Base-by-base conservation (phyloP, 2,888 invertebrate genomes). In the Xylota segnis region DNA sequence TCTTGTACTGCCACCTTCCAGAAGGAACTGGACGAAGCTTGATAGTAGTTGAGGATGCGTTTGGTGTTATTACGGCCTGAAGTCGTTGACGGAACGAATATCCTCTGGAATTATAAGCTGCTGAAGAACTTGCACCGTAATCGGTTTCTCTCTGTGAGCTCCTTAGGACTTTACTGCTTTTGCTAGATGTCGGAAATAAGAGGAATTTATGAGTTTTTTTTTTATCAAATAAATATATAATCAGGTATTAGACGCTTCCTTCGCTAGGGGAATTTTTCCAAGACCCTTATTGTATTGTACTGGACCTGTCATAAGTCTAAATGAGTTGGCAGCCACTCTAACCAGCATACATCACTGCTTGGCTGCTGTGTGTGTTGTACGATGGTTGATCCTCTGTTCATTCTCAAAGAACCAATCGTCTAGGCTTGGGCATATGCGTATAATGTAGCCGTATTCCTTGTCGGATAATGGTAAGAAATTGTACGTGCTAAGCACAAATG, bases 1-100 rank as follows among this genome's bases (percentile, higher is more conserved):
- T 97, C 93, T 97, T 97, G 92, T 97, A 97, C 89, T 97, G 96
- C 97, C 97, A 97, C 88, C 97, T 95, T 68, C 97, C 97, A 9
- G 37, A 9, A 10, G 37, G 37, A 0, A 91, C 59, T 0, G 86
- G 75, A 7, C 86, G 86, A 23, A 76, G 59, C 50, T 86, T 86
- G 1, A 72, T 18, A 5, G 34, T 66, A 5, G 40, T 40, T n/a
- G 71, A 29, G 5, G 82, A 12, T 47, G 45, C 0, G 2, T 14
- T 61, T 5, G 77, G 16, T 12, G 43, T 63, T 29, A 23, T 12
- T 3, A 18, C 54, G 12, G 94, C 91, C 90, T 94, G 94, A 75
- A 94, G 92, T 89, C 95, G 95, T 5, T 96, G 95, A 88, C 96
- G 95, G 91, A 95, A 97, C 32, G 95, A 94, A 79, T 95, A 94